A percentile compares a stretch with the other conserved stretches of the same genome.
phyloP scores from a whole-genome alignment of 1,140 invertebrate genomes.

The Bilobella aurantiaca region DNA sequence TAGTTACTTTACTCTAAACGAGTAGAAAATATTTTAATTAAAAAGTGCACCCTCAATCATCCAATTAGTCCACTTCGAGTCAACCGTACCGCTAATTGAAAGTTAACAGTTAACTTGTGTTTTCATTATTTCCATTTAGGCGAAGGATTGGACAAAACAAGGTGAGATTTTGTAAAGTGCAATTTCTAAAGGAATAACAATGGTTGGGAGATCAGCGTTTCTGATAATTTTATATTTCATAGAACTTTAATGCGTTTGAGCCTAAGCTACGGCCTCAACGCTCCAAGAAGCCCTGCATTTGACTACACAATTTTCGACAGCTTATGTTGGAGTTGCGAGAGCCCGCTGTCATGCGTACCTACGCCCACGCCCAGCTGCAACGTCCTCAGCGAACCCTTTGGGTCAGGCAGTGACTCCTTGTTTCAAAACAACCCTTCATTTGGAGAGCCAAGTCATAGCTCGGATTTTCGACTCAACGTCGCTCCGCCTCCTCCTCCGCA shows the following conservation, averaged over 20 bases:
- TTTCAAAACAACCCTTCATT: constrained; percentile 16
- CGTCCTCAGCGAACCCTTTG: constrained; percentile 31
- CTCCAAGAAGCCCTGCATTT: constrained; percentile 20
- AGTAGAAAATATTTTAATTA: too few relatives aligned
- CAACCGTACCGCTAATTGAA: too few relatives aligned
- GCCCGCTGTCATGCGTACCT: constrained; percentile 20
- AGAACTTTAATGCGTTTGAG: constrained; percentile 26
- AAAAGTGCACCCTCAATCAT: too few relatives aligned
- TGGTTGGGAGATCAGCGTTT: too few relatives aligned
- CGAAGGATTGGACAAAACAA: constrained; percentile 34
- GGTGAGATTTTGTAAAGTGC: too few relatives aligned
- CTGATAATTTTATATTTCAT: not conserved
- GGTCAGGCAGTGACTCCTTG: constrained; percentile 8
- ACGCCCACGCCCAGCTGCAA: constrained; percentile 32
- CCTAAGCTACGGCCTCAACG: constrained; percentile 27
- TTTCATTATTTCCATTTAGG: too few relatives aligned
- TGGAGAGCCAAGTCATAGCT: constrained; percentile 7
- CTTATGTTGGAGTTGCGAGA: constrained; percentile 30
- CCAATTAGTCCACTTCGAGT: too few relatives aligned
- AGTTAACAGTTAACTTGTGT: too few relatives aligned
- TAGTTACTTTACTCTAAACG: too few relatives aligned
- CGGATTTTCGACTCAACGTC: not conserved
- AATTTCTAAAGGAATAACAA: too few relatives aligned
- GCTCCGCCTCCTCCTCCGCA: not conserved
- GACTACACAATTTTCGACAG: constrained; percentile 32